Conservation (phyloP, 2,113 vertebrate genomes). For the Nothobranchius furzeri region DNA sequence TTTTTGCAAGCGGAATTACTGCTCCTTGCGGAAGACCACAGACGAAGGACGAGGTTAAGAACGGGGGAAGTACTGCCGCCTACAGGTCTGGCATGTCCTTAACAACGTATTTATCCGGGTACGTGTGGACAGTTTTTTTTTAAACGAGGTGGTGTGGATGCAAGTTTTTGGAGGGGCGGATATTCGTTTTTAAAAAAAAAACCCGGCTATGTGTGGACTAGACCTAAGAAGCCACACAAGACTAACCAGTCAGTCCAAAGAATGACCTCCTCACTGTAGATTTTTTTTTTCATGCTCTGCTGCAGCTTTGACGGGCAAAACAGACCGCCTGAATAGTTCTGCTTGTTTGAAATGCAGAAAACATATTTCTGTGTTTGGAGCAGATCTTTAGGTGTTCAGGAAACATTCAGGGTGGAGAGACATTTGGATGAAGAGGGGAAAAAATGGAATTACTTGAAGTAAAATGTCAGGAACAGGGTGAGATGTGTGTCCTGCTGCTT, state of each 20-base stretch:
- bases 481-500: slow-evolving; percentile 58
- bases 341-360: neutral
- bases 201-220: too few relatives aligned
- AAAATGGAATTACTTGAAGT: slow-evolving; percentile 33
- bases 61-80: too few relatives aligned
- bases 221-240: neutral
- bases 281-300: neutral
- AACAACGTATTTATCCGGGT: too few relatives aligned
- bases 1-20: too few relatives aligned
- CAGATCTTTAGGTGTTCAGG: neutral
- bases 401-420: neutral
- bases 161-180: too few relatives aligned
- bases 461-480: slow-evolving; percentile 42
- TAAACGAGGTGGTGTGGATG: too few relatives aligned
- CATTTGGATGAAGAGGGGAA: slow-evolving; percentile 9
- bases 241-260: neutral
- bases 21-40: too few relatives aligned
- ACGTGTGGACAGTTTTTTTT: too few relatives aligned
- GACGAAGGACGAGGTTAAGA: too few relatives aligned
- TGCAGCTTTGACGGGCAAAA: neutral
- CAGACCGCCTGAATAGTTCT: neutral
- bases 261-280: neutral
- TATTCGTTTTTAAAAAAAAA: too few relatives aligned
- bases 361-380: neutral
- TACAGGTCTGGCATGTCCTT: too few relatives aligned